A percentile compares a stretch with the other conserved stretches of the same genome.
Evolutionary conservation across 2,113 vertebrate species (phyloP).

Genomic region (Tretioscincus oriximinensis): DNA sequence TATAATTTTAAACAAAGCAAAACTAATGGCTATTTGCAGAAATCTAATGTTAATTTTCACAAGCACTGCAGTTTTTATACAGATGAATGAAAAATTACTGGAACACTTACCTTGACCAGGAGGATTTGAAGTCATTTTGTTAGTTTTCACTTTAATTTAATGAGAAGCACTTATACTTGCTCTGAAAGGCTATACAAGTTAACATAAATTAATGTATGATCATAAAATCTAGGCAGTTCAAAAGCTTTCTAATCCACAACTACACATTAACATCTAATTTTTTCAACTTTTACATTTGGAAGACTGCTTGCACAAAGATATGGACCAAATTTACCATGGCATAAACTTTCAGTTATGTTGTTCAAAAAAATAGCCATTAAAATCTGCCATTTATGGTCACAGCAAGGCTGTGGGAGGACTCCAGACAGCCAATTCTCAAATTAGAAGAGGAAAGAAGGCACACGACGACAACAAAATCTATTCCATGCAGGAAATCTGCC

Average conservation of each 20-base stretch:
- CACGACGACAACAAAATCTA: too few species aligned
- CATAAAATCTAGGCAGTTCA: background rate
- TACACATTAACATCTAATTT: background rate
- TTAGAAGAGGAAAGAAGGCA: too few species aligned
- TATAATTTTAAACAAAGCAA: background rate
- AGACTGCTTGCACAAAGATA: background rate
- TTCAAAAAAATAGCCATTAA: too few species aligned
- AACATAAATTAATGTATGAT: background rate
- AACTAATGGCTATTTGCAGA: background rate
- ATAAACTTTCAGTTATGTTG: background rate
- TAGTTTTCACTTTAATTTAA: conserved; percentile 44
- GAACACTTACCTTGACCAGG: conserved; percentile 74
- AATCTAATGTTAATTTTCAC: background rate
- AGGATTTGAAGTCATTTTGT: conserved; percentile 76
- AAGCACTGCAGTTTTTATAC: background rate
- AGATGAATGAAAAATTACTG: conserved; percentile 15
- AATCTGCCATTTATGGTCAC: background rate
- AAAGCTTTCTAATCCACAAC: background rate
- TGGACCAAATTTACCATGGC: background rate
- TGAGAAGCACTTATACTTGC: conserved; percentile 35
- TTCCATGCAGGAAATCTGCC: too few species aligned
- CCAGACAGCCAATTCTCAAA: too few species aligned
- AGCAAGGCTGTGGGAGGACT: too few species aligned
- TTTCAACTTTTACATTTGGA: background rate
- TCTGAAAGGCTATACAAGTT: conserved; percentile 58